These are phyloP conservation scores for Apteryx owenii DNA, from an alignment of 2,113 vertebrate species.

Conservation along the genomic window DNA sequence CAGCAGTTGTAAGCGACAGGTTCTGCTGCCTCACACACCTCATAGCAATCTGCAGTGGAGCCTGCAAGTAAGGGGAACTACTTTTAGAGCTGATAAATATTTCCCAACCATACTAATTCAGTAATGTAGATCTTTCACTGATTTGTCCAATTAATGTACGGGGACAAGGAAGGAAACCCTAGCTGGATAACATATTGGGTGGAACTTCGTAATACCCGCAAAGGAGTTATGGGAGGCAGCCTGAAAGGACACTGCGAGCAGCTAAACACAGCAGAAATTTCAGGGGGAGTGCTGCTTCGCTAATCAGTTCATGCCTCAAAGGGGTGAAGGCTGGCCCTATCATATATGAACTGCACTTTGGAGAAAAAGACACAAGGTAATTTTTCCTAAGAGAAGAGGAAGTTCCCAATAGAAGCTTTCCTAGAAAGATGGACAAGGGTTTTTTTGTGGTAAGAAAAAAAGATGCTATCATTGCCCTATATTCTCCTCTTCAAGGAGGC, in stretches of 20 bases:
- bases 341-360: background rate
- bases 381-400: background rate
- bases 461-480: background rate
- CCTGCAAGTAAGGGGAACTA: background rate
- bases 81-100: background rate
- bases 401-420: background rate
- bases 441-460: background rate
- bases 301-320: background rate
- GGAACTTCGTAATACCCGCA: background rate
- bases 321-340: background rate
- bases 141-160: background rate
- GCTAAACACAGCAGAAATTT: background rate
- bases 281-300: background rate
- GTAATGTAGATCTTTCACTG: background rate
- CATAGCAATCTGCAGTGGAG: background rate
- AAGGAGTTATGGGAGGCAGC: background rate
- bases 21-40: background rate
- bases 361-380: background rate
- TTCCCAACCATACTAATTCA: background rate
- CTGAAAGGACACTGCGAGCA: background rate
- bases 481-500: background rate
- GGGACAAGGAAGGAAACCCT: background rate
- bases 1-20: background rate
- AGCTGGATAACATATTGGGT: background rate
- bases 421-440: background rate